phyloP scores from a whole-genome alignment of 2,797 vertebrate species.

The Paedocypris micromegethes region DNA sequence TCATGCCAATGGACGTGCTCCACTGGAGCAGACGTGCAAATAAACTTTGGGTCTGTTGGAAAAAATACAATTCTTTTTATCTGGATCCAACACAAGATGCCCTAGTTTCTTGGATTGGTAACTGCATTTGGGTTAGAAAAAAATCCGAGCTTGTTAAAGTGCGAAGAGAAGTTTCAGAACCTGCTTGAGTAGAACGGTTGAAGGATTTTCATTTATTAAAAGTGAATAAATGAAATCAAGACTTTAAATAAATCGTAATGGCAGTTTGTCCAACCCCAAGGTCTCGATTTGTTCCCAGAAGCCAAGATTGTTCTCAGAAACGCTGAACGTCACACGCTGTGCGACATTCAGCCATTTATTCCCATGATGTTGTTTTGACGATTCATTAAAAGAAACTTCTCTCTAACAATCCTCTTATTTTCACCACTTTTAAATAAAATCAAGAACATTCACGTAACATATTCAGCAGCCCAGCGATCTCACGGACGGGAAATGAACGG shows the following conservation, averaged over 20 bases:
- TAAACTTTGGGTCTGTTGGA: not conserved
- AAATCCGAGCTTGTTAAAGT: not conserved
- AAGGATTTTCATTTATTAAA: too few relatives aligned
- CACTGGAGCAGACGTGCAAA: not conserved
- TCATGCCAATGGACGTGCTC: not conserved
- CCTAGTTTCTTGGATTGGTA: not conserved
- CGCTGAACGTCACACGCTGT: too few relatives aligned
- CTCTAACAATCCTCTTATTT: too few relatives aligned
- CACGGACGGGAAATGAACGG: slow-evolving; percentile 7
- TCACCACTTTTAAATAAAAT: not conserved
- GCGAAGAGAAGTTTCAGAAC: not conserved
- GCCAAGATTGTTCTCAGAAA: too few relatives aligned
- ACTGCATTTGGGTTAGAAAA: not conserved
- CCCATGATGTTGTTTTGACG: too few relatives aligned
- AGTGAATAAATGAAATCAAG: too few relatives aligned
- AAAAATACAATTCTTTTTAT: slow-evolving; percentile 8
- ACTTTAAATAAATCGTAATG: too few relatives aligned
- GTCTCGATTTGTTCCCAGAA: too few relatives aligned
- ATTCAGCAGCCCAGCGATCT: not conserved
- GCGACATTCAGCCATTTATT: too few relatives aligned
- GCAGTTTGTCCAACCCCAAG: too few relatives aligned
- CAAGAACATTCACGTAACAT: not conserved
- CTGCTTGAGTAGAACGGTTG: not conserved
- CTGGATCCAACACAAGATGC: not conserved
- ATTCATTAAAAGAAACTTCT: too few relatives aligned